A percentile compares a stretch with the other conserved stretches of the same genome.
phyloP scores from a whole-genome alignment of 2,113 vertebrate species.

The Anguilla japonica region DNA sequence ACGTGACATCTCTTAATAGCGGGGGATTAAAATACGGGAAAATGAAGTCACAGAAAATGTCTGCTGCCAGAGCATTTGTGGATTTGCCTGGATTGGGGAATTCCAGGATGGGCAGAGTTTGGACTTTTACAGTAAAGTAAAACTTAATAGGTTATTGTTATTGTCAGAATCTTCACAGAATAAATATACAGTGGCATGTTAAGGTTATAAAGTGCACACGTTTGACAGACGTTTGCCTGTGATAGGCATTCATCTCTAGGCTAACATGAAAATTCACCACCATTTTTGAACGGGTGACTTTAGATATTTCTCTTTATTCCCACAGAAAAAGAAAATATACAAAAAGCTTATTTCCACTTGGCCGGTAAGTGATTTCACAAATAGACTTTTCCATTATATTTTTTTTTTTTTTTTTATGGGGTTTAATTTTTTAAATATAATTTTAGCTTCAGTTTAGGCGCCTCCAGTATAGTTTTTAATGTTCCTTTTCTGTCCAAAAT shows the following conservation, averaged over 20 bases:
- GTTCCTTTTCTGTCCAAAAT: too few relatives aligned
- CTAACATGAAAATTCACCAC: neutral
- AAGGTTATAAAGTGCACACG: neutral
- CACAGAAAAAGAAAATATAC: conserved; percentile 70
- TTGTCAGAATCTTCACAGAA: neutral
- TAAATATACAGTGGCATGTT: neutral
- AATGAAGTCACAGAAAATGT: neutral
- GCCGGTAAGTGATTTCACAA: conserved; percentile 59
- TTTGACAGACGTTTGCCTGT: neutral
- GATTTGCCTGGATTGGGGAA: neutral
- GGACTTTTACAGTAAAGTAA: too few relatives aligned
- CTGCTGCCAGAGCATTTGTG: neutral
- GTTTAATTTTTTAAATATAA: neutral
- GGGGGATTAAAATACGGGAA: neutral
- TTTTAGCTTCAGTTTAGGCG: too few relatives aligned
- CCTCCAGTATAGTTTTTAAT: too few relatives aligned
- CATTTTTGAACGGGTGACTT: neutral
- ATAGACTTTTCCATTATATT: too few relatives aligned
- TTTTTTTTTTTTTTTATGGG: neutral
- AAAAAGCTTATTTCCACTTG: conserved; percentile 64
- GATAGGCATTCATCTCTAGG: neutral
- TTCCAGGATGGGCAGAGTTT: neutral
- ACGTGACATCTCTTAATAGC: neutral
- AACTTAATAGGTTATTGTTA: neutral
- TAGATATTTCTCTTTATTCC: conserved; percentile 23